These are phyloP conservation scores for Callimorpha dominula DNA, from an alignment of 2,888 invertebrate genomes.

Conservation along the genomic window DNA sequence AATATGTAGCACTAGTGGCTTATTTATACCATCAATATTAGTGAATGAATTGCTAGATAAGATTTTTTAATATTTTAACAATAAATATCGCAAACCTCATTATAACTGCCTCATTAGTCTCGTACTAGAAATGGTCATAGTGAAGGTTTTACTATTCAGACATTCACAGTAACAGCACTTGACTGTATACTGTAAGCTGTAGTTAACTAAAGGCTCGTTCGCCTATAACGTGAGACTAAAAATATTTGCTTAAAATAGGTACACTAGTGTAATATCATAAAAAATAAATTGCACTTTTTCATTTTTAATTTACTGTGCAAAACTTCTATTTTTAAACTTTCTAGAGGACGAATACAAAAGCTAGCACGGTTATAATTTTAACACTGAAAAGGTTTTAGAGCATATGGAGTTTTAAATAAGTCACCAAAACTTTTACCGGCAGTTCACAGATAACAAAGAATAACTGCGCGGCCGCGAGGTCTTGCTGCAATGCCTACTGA, in stretches of 20 bases:
- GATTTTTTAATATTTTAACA: too few species aligned
- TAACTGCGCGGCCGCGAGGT: conserved; percentile 62
- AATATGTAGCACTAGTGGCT: too few species aligned
- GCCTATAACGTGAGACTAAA: not conserved
- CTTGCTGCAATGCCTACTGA: conserved; percentile 73
- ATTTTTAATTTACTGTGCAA: not conserved
- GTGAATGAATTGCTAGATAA: too few species aligned
- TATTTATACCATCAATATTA: too few species aligned
- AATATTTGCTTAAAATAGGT: too few species aligned
- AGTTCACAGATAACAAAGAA: conserved; percentile 73
- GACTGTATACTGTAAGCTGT: too few species aligned
- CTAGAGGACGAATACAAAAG: conserved; percentile 21
- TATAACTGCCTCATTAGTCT: too few species aligned
- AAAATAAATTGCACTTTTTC: not conserved
- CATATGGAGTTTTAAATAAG: conserved; percentile 74
- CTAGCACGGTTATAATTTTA: conserved; percentile 41
- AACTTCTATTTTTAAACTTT: conserved; percentile 6
- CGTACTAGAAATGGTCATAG: not conserved
- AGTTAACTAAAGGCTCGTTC: not conserved
- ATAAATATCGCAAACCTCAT: too few species aligned
- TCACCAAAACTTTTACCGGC: conserved; percentile 64
- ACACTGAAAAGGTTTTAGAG: conserved; percentile 53
- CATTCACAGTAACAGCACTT: too few species aligned
- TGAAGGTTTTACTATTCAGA: too few species aligned
- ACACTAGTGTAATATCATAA: not conserved